Conservation (phyloP, 2,888 invertebrate genomes). For the Formica aserva region DNA sequence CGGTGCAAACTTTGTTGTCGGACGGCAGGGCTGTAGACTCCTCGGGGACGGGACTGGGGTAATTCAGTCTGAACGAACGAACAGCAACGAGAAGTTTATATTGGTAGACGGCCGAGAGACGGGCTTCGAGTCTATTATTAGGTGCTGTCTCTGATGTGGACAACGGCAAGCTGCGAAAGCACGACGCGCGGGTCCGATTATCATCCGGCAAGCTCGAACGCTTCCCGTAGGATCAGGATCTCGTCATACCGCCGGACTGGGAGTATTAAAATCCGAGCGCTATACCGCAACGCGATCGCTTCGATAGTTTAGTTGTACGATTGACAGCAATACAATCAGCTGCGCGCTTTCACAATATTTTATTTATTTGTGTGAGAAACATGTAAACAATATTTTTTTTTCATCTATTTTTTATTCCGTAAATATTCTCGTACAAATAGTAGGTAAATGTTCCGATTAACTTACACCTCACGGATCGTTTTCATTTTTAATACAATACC, state of each 20-base stretch:
- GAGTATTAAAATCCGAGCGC: conserved; percentile 46
- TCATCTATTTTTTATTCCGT: background rate
- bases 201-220: conserved; percentile 41
- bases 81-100: conserved; percentile 74
- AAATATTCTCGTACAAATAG: background rate
- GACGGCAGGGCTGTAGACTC: conserved; percentile 67
- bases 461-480: too few species aligned
- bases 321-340: background rate
- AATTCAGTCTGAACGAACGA: conserved; percentile 75
- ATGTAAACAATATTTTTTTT: background rate
- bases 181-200: conserved; percentile 32
- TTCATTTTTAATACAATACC: too few species aligned
- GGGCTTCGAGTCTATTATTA: conserved; percentile 71
- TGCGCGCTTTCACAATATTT: background rate
- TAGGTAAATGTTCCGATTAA: too few species aligned
- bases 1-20: conserved; percentile 74
- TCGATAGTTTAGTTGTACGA: background rate
- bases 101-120: conserved; percentile 70
- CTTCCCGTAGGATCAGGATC: conserved; percentile 46
- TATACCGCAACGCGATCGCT: background rate
- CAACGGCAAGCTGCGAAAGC: conserved; percentile 26
- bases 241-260: conserved; percentile 6
- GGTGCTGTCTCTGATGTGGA: conserved; percentile 62
- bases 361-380: background rate
- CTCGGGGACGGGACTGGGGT: conserved; percentile 72